Percentiles rank a stretch among this genome's conserved stretches.
phyloP scores from a whole-genome alignment of 2,113 vertebrate species.

The Ramphastos sulfuratus region DNA sequence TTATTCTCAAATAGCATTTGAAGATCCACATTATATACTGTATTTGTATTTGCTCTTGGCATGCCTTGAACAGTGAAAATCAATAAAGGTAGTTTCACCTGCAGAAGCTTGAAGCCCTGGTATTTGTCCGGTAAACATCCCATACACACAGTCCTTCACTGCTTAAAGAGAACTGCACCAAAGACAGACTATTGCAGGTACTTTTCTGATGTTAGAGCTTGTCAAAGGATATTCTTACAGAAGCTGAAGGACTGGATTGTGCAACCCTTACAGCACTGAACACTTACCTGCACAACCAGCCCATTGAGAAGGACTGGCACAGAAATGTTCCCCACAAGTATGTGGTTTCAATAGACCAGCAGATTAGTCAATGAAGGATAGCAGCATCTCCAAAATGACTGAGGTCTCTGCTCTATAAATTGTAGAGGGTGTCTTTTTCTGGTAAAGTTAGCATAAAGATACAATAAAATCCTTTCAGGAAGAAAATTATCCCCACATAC shows the following conservation, averaged over 20 bases:
- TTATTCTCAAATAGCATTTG: neutral
- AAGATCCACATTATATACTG: neutral
- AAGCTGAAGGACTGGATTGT: neutral
- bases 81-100: neutral
- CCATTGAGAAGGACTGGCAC: neutral
- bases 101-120: neutral
- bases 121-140: neutral
- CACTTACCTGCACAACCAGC: neutral
- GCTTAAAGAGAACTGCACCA: neutral
- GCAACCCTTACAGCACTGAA: neutral
- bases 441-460: neutral
- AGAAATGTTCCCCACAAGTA: neutral
- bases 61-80: neutral
- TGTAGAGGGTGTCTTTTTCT: neutral
- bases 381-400: neutral
- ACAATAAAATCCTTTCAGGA: neutral
- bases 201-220: neutral
- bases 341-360: neutral
- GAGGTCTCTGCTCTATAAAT: neutral
- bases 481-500: neutral
- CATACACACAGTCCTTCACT: neutral
- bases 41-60: neutral
- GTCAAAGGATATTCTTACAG: neutral
- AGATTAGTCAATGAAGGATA: neutral
- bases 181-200: neutral